Percentiles rank a stretch among this genome's conserved stretches.
Conservation (phyloP, 1,140 invertebrate species). For the Berghia stephanieae region DNA sequence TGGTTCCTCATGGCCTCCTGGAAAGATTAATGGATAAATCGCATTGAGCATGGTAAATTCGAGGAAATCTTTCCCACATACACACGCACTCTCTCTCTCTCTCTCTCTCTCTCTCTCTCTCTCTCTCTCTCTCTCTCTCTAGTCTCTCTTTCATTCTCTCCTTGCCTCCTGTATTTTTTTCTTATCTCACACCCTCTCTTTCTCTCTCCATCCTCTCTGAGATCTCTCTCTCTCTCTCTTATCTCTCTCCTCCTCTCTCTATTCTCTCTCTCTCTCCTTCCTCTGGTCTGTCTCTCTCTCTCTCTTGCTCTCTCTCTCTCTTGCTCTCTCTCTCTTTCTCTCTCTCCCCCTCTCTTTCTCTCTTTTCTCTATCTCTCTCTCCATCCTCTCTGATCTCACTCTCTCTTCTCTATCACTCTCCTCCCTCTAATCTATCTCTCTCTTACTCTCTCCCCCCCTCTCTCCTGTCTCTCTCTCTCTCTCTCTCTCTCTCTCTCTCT, state of each 20-base stretch:
- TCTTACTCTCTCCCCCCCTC: neutral
- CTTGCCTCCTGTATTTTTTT: neutral
- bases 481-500: conserved; percentile 16
- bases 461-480: neutral
- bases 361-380: conserved; percentile 17
- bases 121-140: neutral
- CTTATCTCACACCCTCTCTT: neutral
- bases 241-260: conserved; percentile 2
- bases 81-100: conserved; percentile 16
- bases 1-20: too few relatives aligned
- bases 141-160: neutral
- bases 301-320: conserved; percentile 8
- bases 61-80: too few relatives aligned
- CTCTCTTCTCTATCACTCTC: neutral
- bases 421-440: neutral
- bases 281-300: neutral
- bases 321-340: conserved; percentile 12
- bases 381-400: neutral
- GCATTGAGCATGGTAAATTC: too few relatives aligned
- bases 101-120: conserved; percentile 21
- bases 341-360: conserved; percentile 14
- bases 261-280: neutral
- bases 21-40: too few relatives aligned
- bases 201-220: neutral
- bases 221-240: neutral